Base-by-base conservation (phyloP, 1,140 invertebrate genomes). In the Scaptomyza pallida region DNA sequence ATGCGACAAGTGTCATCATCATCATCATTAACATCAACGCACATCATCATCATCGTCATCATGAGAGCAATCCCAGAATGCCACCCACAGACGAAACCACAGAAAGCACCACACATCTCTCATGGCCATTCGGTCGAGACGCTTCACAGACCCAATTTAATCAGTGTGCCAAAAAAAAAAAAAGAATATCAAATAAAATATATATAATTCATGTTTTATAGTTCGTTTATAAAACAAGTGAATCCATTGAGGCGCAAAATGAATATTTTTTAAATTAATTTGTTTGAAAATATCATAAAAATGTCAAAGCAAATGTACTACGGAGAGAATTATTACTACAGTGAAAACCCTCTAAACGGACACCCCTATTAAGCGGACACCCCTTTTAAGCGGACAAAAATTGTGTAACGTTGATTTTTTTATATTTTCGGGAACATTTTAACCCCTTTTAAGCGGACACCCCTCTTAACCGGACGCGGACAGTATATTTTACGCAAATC, bases 1-100 rank as follows among this genome's bases (percentile, higher is more conserved):
- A 67, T 51, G 51, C 59, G 78, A 82, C 75, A 75, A 74, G 61
- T 82, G 78, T 78, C 79, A 82, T 74, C 64, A 62, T 50, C 41
- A 54, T 35, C 33, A 33, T 8, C 30, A 10, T 33, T 9, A 2
- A 73, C 78, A 82, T 74, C 70, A n/a, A n/a, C n/a, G n/a, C n/a
- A n/a, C 79, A 82, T 74, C 64, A 62, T 50, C 41, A 54, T 35
- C 33, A 33, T 8, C 30, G 2, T 26, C 30, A 35, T 3, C 23
- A 21, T n/a, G 17, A 21, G 48, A 54, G 48, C 33, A 55, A 52
- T 48, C 48, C 63, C 60, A 59, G 72, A 79, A 85, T 83, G 54
- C 76, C 80, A 83, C 79, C 78, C 79, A 78, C 71, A 67, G 23
- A 37, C 17, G n/a, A n/a, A n/a, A 9, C 5, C 21, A 1, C 33